Evolutionary conservation across 30 jellyfish, hydroid and myxozoan species (phyloP).

Genomic region (Aurelia sp.): DNA sequence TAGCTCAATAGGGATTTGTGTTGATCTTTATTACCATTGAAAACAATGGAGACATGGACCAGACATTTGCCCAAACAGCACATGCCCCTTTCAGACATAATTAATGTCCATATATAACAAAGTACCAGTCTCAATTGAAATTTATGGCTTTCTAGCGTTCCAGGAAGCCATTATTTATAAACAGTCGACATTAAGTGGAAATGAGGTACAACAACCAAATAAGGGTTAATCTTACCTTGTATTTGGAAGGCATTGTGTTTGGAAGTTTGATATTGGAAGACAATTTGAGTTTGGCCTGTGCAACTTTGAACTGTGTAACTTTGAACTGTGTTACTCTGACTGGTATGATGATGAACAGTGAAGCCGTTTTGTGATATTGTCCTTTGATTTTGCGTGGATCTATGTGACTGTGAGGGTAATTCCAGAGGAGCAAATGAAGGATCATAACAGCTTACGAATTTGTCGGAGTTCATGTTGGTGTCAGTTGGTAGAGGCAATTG

Average conservation of each 20-base stretch:
- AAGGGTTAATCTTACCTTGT: conserved; percentile 15
- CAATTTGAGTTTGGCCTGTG: not conserved
- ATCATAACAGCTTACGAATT: not conserved
- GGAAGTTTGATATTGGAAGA: not conserved
- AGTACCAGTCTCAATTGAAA: conserved; percentile 16
- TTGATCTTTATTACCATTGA: conserved; percentile 10
- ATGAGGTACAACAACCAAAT: not conserved
- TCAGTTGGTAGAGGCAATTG: not conserved
- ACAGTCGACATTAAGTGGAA: not conserved
- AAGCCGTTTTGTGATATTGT: conserved; percentile 15
- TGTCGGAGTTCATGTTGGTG: not conserved
- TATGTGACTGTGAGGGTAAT: conserved; percentile 34
- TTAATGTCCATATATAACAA: conserved; percentile 35
- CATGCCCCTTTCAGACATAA: conserved; percentile 2
- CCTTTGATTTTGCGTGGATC: conserved; percentile 34
- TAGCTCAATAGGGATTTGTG: not conserved
- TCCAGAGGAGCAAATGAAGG: not conserved
- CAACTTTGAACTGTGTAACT: not conserved
- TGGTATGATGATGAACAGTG: conserved; percentile 61
- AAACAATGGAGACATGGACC: not conserved
- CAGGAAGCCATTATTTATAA: conserved; percentile 59
- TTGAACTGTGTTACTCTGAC: conserved; percentile 12
- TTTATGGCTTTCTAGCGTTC: conserved; percentile 62
- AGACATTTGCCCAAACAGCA: conserved; percentile 6
- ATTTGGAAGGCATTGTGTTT: not conserved